phyloP scores from a whole-genome alignment of 1,140 invertebrate genomes.

The Triops longicaudatus region DNA sequence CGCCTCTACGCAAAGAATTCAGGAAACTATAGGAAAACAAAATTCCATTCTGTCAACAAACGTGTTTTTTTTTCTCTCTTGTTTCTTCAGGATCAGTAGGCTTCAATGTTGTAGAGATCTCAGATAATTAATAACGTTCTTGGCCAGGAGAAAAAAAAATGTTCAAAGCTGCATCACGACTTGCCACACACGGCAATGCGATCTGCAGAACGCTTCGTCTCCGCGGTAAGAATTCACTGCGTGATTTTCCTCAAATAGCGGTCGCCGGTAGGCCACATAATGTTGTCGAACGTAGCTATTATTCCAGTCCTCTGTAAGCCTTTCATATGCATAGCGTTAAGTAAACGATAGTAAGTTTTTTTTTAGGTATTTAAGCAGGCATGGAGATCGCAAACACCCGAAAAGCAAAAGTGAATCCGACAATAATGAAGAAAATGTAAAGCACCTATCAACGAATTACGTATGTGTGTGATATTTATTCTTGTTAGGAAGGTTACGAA shows the following conservation, averaged over 20 bases:
- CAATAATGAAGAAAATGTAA: not conserved
- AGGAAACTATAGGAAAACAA: no score
- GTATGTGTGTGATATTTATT: not conserved
- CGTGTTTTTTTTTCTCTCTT: no score
- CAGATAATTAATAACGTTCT: no score
- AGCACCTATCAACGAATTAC: no score
- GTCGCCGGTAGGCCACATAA: not conserved
- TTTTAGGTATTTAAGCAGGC: not conserved
- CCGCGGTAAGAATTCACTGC: not conserved
- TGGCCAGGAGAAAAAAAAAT: no score
- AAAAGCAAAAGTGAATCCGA: not conserved
- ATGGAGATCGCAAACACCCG: not conserved
- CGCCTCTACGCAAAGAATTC: no score
- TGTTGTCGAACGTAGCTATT: not conserved
- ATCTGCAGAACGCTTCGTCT: not conserved
- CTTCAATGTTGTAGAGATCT: no score
- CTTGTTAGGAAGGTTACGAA: conserved; percentile 23
- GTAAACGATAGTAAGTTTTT: not conserved
- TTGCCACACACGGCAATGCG: no score
- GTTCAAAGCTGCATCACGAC: no score
- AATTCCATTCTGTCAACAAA: no score
- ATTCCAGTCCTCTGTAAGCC: not conserved
- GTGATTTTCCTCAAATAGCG: not conserved
- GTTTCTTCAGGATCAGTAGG: no score
- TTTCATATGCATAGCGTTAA: not conserved